These are phyloP conservation scores for Alosa sapidissima DNA, from an alignment of 2,797 vertebrate genomes.

Conservation along the genomic window DNA sequence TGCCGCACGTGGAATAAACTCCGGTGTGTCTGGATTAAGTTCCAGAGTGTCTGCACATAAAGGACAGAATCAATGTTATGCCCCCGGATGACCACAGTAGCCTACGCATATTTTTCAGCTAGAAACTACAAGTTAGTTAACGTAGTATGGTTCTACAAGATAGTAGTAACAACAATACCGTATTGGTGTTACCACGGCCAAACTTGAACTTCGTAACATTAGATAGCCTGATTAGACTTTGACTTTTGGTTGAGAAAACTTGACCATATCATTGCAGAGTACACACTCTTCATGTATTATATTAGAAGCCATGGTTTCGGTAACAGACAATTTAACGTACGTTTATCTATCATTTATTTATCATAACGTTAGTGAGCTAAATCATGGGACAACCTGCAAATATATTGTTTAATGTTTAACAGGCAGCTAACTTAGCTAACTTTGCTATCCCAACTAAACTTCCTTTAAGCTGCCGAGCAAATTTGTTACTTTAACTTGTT, in stretches of 20 bases:
- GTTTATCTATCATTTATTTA: not conserved
- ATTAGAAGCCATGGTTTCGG: not conserved
- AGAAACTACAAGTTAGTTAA: no score
- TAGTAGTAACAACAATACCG: no score
- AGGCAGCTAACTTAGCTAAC: not conserved
- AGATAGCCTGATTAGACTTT: no score
- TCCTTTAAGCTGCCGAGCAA: not conserved
- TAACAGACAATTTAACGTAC: not conserved
- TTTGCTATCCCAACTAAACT: not conserved
- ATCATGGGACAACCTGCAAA: not conserved
- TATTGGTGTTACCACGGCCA: no score
- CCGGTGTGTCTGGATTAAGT: constrained; percentile 74
- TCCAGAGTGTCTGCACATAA: constrained; percentile 63
- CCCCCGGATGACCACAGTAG: no score
- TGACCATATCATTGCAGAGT: no score
- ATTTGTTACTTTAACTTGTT: not conserved
- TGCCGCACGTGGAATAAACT: constrained; percentile 71
- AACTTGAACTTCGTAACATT: no score
- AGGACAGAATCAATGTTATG: not conserved
- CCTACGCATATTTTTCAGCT: no score
- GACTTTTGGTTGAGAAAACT: no score
- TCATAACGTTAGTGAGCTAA: not conserved
- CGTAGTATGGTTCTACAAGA: no score
- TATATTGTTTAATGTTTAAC: not conserved
- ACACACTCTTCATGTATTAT: not conserved